These are phyloP conservation scores for Lycodopsis pacificus DNA, from an alignment of 2,797 vertebrate species.

Conservation along the genomic window DNA sequence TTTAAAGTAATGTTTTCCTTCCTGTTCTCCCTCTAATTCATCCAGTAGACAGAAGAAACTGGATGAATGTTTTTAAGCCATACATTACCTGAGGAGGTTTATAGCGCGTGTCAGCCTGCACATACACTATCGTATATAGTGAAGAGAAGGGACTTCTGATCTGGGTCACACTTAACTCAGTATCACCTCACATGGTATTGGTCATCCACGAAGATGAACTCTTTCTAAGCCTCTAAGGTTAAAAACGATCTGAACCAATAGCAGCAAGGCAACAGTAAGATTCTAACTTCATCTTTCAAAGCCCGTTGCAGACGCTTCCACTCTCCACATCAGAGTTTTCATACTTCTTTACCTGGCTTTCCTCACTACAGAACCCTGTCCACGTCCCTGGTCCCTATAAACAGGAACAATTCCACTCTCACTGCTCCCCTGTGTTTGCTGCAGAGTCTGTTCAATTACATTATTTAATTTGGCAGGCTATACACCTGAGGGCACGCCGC, in stretches of 20 bases:
- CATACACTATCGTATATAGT: neutral
- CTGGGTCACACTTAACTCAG: neutral
- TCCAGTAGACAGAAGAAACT: neutral
- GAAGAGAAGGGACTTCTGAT: neutral
- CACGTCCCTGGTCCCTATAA: constrained; percentile 11
- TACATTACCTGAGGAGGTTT: neutral
- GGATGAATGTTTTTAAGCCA: neutral
- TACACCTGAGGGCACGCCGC: constrained; percentile 21
- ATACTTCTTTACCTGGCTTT: constrained; percentile 8
- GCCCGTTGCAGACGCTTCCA: constrained; percentile 1
- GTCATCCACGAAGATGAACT: constrained; percentile 6
- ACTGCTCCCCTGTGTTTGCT: constrained; percentile 18
- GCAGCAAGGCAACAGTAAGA: neutral
- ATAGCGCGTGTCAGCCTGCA: neutral
- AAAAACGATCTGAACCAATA: constrained; percentile 35
- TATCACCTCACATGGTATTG: constrained; percentile 2
- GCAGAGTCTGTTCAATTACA: constrained; percentile 27
- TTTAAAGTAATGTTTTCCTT: constrained; percentile 8
- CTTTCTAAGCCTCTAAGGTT: constrained; percentile 1
- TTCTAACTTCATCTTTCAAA: constrained; percentile 12
- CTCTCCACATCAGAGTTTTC: neutral
- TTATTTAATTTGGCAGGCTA: constrained; percentile 51
- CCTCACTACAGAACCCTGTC: constrained; percentile 14
- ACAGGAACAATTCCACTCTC: constrained; percentile 10
- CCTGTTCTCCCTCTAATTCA: neutral